Conservation (phyloP, 2,888 invertebrate species). For the Chironomus tentans region DNA sequence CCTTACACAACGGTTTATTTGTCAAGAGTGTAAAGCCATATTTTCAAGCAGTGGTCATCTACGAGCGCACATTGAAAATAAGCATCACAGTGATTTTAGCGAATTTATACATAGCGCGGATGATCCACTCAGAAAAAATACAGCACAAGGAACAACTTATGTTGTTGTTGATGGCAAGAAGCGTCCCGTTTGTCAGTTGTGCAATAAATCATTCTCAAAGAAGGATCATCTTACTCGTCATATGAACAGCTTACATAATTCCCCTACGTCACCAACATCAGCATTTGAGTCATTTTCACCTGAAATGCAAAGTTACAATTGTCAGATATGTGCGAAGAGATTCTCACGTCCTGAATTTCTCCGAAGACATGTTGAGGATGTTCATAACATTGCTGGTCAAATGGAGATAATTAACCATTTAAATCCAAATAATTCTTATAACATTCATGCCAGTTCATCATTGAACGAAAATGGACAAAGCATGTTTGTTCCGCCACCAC, state of each 20-base stretch:
- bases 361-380: constrained; percentile 9
- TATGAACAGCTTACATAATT: neutral
- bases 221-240: constrained; percentile 15
- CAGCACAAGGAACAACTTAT: neutral
- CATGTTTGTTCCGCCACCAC: constrained; percentile 12
- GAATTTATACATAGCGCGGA: neutral
- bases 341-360: constrained; percentile 10
- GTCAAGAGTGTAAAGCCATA: constrained; percentile 17
- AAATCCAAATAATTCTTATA: constrained; percentile 5
- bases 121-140: neutral
- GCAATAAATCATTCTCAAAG: constrained; percentile 7
- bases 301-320: constrained; percentile 4
- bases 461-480: neutral
- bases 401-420: constrained; percentile 9
- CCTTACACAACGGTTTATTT: neutral
- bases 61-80: constrained; percentile 16
- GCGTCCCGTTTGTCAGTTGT: constrained; percentile 13
- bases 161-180: constrained; percentile 18
- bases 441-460: neutral
- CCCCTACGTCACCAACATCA: neutral
- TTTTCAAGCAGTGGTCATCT: constrained; percentile 12
- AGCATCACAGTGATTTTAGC: constrained; percentile 10
- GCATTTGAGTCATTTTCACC: neutral
- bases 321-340: neutral
- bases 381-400: neutral